These are phyloP conservation scores for Galaxea fascicularis DNA, from an alignment of 92 coral and sea anemone species.

Conservation along the genomic window DNA sequence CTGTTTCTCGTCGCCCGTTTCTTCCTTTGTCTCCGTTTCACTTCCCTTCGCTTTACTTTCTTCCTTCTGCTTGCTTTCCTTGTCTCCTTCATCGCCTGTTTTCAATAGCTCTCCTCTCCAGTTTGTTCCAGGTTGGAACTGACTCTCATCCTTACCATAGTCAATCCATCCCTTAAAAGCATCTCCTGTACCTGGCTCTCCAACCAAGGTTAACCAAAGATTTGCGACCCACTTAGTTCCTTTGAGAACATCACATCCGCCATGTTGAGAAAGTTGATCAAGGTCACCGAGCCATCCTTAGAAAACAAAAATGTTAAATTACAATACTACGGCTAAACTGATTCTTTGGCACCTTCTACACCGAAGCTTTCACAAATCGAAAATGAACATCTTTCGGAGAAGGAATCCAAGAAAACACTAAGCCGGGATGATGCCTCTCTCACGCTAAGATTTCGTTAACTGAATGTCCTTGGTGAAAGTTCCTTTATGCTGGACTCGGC, in stretches of 20 bases:
- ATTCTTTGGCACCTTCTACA: too few relatives aligned
- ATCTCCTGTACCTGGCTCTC: constrained; percentile 74
- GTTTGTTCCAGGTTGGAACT: constrained; percentile 31
- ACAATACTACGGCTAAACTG: not conserved
- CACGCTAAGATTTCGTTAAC: too few relatives aligned
- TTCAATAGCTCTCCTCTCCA: constrained; percentile 38
- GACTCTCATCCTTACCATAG: constrained; percentile 33
- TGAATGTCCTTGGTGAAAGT: too few relatives aligned
- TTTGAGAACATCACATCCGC: constrained; percentile 95
- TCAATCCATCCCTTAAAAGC: constrained; percentile 83
- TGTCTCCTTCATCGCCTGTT: constrained; percentile 6
- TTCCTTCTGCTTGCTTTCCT: constrained; percentile 15
- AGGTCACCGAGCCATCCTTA: constrained; percentile 88
- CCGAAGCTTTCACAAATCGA: too few relatives aligned
- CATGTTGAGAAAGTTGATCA: constrained; percentile 84
- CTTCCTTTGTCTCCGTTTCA: constrained; percentile 2
- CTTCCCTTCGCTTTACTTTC: constrained; percentile 1
- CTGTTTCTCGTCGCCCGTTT: constrained; percentile 15
- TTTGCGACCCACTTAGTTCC: constrained; percentile 96
- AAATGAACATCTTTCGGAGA: too few relatives aligned
- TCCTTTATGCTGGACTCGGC: not conserved
- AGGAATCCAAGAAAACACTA: too few relatives aligned
- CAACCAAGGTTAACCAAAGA: constrained; percentile 83
- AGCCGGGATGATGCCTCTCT: too few relatives aligned
- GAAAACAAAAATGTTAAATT: not conserved